These are phyloP conservation scores for Bagarius yarrelli DNA, from an alignment of 2,113 vertebrate genomes.

Conservation along the genomic window DNA sequence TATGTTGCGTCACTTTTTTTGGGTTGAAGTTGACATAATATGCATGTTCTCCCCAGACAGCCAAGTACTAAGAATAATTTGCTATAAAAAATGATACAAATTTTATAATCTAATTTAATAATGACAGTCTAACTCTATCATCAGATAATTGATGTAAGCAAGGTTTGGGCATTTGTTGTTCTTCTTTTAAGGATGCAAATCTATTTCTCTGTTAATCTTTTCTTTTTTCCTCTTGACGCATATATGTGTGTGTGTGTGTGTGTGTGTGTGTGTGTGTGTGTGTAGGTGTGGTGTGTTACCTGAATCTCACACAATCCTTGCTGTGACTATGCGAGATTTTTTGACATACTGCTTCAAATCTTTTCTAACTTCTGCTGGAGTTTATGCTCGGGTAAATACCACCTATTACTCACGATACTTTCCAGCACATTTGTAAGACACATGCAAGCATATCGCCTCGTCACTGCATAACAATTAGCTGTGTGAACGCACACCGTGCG, in stretches of 20 bases:
- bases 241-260: neutral
- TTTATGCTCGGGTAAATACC: slow-evolving; percentile 69
- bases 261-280: neutral
- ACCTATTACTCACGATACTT: slow-evolving; percentile 78
- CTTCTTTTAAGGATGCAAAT: neutral
- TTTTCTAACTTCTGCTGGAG: slow-evolving; percentile 63
- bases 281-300: slow-evolving; percentile 24
- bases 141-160: neutral
- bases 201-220: neutral
- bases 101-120: too few relatives aligned
- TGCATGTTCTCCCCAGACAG: neutral
- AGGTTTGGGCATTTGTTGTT: neutral
- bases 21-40: neutral
- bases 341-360: slow-evolving; percentile 63
- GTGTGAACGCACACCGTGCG: slow-evolving; percentile 69
- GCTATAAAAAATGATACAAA: too few relatives aligned
- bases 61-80: neutral
- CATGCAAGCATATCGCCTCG: slow-evolving; percentile 74
- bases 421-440: slow-evolving; percentile 73
- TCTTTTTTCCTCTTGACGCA: neutral
- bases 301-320: slow-evolving; percentile 54
- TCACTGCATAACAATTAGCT: slow-evolving; percentile 80
- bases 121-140: neutral
- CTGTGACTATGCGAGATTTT: slow-evolving; percentile 60
- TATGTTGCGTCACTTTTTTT: slow-evolving; percentile 20